phyloP scores from a whole-genome alignment of 2,797 vertebrate species.

The Ctenosaura bakeri region DNA sequence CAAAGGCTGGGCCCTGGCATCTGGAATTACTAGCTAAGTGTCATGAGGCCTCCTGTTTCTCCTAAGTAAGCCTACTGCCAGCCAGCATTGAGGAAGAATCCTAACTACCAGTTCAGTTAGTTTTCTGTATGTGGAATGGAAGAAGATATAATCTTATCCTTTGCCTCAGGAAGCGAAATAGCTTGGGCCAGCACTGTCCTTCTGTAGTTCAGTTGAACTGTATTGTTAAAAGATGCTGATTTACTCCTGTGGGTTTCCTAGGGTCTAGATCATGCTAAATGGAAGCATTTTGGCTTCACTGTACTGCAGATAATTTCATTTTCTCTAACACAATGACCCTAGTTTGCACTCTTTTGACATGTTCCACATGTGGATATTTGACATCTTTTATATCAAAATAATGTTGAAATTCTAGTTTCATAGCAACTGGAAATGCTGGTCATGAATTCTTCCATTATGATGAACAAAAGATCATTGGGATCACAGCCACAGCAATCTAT shows the following conservation, averaged over 20 bases:
- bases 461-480: conserved; percentile 27
- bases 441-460: conserved; percentile 34
- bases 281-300: background rate
- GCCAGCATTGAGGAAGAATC: no score
- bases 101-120: no score
- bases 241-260: background rate
- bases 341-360: conserved; percentile 11
- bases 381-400: conserved; percentile 9
- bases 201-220: background rate
- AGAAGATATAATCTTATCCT: no score
- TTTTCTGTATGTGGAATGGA: no score
- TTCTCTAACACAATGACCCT: background rate
- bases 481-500: background rate
- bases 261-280: background rate
- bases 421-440: conserved; percentile 32
- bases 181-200: background rate
- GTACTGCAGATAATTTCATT: conserved; percentile 8
- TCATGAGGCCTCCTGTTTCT: no score
- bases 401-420: conserved; percentile 2
- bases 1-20: no score
- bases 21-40: no score
- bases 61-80: no score
- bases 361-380: conserved; percentile 19
- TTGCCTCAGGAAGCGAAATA: background rate
- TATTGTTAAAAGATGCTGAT: background rate